A percentile compares a stretch with the other conserved stretches of the same genome.
These are phyloP conservation scores for Sarotherodon lohbergeri DNA, from an alignment of 2,113 vertebrate species.

Conservation along the genomic window DNA sequence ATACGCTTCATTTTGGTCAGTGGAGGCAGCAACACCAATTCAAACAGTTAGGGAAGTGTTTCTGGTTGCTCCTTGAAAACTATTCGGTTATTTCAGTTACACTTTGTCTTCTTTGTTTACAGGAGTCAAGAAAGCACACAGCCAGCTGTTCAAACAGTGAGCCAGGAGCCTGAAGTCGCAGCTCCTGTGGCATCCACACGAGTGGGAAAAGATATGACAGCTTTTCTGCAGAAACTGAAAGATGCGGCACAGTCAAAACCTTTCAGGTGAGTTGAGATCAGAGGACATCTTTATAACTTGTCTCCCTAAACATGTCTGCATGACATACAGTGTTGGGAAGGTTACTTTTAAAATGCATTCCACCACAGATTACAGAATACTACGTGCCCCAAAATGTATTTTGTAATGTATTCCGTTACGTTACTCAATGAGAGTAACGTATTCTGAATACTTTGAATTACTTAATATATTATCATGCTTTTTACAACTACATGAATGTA, in stretches of 20 bases:
- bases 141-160: not conserved
- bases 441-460: not conserved
- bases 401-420: rapidly evolving
- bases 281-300: not conserved
- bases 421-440: not conserved
- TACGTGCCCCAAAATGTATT: not conserved
- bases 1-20: not conserved
- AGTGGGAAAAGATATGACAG: not conserved
- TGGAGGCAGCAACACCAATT: not conserved
- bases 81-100: not conserved
- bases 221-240: constrained; percentile 58
- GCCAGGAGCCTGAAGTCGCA: not conserved
- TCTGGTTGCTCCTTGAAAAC: not conserved
- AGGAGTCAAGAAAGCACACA: not conserved
- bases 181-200: not conserved
- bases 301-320: not conserved
- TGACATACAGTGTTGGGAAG: not conserved
- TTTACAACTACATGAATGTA: not conserved
- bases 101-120: not conserved
- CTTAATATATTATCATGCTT: not conserved
- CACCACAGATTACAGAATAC: not conserved
- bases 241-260: constrained; percentile 23
- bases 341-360: not conserved
- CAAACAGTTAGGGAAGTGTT: not conserved
- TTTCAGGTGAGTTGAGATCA: constrained; percentile 34